Evolutionary conservation across 1,140 invertebrate genomes (phyloP).

Genomic region (Drosophila nasuta): DNA sequence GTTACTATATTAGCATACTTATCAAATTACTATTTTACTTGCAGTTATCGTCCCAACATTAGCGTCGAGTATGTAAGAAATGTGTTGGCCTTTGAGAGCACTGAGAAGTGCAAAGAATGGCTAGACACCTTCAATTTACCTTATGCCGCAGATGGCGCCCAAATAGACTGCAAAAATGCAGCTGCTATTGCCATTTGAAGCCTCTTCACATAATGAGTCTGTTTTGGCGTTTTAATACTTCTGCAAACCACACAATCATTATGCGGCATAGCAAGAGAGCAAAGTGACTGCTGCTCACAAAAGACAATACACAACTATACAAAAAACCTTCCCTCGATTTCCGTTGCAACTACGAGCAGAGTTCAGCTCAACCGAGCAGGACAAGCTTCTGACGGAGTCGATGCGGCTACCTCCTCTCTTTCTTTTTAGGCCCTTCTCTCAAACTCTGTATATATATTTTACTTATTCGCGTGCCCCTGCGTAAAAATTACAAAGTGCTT

Average conservation of each 20-base stretch:
- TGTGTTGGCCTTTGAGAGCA: slow-evolving; percentile 94
- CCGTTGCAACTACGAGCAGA: slow-evolving; percentile 3
- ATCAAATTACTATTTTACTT: slow-evolving; percentile 71
- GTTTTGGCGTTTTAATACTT: slow-evolving; percentile 7
- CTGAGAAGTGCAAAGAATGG: slow-evolving; percentile 94
- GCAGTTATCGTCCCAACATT: slow-evolving; percentile 97
- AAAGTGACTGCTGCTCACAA: not conserved
- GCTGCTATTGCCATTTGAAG: slow-evolving; percentile 70
- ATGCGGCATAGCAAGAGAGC: slow-evolving; percentile 9
- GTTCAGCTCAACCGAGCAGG: slow-evolving; percentile 7
- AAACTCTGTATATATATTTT: slow-evolving; percentile 22
- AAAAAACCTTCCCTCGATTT: slow-evolving; percentile 19
- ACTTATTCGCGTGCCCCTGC: slow-evolving; percentile 28
- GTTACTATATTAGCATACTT: too few species aligned
- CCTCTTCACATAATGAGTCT: not conserved
- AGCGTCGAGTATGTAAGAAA: slow-evolving; percentile 93
- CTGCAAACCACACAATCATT: slow-evolving; percentile 15
- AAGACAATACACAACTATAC: slow-evolving; percentile 20
- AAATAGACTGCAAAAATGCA: slow-evolving; percentile 84
- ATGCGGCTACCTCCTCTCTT: slow-evolving; percentile 4
- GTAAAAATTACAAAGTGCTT: slow-evolving; percentile 10
- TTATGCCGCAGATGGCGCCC: slow-evolving; percentile 87
- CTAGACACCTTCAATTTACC: slow-evolving; percentile 92
- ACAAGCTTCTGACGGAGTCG: slow-evolving; percentile 13
- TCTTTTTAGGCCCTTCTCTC: not conserved